These are phyloP conservation scores for Nanorana parkeri DNA, from an alignment of 2,113 vertebrate species.

Conservation along the genomic window DNA sequence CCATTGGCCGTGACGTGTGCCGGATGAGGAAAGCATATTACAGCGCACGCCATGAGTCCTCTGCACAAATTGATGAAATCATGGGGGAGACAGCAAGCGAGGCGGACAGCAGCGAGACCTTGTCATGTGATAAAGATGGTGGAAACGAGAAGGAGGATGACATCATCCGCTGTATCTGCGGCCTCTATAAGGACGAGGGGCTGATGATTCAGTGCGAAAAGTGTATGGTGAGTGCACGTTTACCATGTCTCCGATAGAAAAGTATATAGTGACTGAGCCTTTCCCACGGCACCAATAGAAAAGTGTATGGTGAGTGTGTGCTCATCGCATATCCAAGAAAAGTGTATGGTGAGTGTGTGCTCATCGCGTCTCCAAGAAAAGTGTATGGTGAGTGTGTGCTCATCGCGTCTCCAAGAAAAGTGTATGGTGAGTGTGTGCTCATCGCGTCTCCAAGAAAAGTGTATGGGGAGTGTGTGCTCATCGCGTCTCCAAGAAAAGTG, in stretches of 20 bases:
- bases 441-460: background rate
- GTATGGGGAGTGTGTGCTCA: background rate
- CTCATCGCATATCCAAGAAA: too few species aligned
- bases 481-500: too few species aligned
- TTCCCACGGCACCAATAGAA: too few species aligned
- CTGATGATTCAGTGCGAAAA: slow-evolving; percentile 99
- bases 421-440: background rate
- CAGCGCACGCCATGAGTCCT: slow-evolving; percentile 88
- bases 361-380: too few species aligned
- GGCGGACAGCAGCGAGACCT: slow-evolving; percentile 94
- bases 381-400: background rate
- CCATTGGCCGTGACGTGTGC: slow-evolving; percentile 89
- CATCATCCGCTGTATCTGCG: slow-evolving; percentile 96
- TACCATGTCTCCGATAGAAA: background rate
- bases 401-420: background rate
- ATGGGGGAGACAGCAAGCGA: slow-evolving; percentile 95
- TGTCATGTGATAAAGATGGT: slow-evolving; percentile 76
- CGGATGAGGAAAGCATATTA: slow-evolving; percentile 94
- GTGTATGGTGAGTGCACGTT: slow-evolving; percentile 86
- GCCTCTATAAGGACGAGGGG: slow-evolving; percentile 97
- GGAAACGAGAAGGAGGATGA: slow-evolving; percentile 85
- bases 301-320: background rate
- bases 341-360: background rate
- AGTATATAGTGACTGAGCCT: background rate
- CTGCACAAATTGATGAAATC: slow-evolving; percentile 96